Percentiles rank a stretch among this genome's conserved stretches.
Evolutionary conservation across 2,113 vertebrate species (phyloP).

Genomic region (Prunella himalayana): DNA sequence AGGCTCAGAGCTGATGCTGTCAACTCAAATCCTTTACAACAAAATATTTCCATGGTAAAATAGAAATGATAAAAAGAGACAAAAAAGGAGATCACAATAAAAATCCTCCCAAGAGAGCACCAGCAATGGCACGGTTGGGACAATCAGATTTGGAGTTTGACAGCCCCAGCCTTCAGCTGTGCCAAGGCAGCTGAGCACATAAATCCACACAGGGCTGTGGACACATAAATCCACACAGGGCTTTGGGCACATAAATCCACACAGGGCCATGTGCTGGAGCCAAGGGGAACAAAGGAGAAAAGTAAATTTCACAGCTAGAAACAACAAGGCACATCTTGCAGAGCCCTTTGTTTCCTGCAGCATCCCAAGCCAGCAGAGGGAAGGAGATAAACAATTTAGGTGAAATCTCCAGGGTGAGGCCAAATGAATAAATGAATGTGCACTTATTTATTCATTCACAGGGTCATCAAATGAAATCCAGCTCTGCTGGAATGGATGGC

Average conservation of each 20-base stretch:
- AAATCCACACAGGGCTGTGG: neutral
- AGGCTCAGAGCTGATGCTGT: neutral
- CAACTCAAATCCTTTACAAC: neutral
- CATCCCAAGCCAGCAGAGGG: neutral
- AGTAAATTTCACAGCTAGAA: conserved; percentile 21
- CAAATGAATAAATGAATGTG: conserved; percentile 12
- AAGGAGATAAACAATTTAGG: conserved; percentile 64
- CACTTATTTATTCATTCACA: neutral
- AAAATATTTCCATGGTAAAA: neutral
- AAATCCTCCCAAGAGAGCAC: neutral
- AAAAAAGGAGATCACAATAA: neutral
- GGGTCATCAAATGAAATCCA: conserved; percentile 48
- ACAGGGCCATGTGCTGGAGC: neutral
- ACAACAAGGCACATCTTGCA: neutral
- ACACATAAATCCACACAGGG: neutral
- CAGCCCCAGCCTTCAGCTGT: neutral
- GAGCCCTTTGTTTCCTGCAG: conserved; percentile 35
- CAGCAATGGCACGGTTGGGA: neutral
- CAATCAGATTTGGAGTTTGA: neutral
- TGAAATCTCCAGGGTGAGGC: conserved; percentile 29
- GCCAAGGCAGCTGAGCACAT: conserved; percentile 14
- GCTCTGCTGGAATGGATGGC: conserved; percentile 26
- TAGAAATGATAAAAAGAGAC: neutral
- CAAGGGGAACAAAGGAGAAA: neutral
- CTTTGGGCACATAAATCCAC: neutral